Evolutionary conservation across 2,888 invertebrate genomes (phyloP), one percentile per base, ranked within the genome.

Genomic region (Pseudanteris insignis): DNA sequence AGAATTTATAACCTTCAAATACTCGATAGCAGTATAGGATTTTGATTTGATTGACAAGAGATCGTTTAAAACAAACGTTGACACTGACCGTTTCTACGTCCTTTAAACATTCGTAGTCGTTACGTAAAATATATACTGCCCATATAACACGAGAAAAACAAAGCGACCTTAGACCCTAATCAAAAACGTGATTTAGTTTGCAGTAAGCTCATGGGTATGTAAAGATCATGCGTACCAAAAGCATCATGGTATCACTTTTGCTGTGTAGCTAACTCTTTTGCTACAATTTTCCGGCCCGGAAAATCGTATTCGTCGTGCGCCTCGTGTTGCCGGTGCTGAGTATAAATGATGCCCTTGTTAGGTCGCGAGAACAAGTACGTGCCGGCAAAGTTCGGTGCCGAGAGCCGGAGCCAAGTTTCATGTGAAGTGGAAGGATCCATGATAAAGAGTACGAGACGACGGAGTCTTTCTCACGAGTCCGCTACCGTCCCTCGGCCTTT

Each of bases 321-420:
- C 37, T 32, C 26, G 30, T 38, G 50, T 36, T 50, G 43, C 28
- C 32, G 14, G 32, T 37, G 41, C 24, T 12, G 48, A 37, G 48
- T 58, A 50, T 50, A 50, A 58, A 50, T 58, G 57, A 58, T 50
- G 57, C 50, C 44, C 48, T 58, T 58, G 50, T 58, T 58, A 58
- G 33, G 37, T 43, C 43, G 38, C 37, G 50, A 43, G 50, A 58
- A 43, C 57, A 58, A 50, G 50, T 58, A 58, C 50, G 50, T 58
- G 57, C 32, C 44, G 37, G 41, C 50, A 44, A 58, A 58, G 44
- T 50, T 58, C 47, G 33, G 12, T 18, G 25, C 33, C 21, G 24
- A 32, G 53, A 38, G 28, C 24, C 13, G 36, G 32, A 41, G 37
- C 29, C 37, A 58, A 58, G 48, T 58, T 58, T 50, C 37, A 29